phyloP scores from a whole-genome alignment of 1,140 invertebrate genomes.

The Radopholus similis region DNA sequence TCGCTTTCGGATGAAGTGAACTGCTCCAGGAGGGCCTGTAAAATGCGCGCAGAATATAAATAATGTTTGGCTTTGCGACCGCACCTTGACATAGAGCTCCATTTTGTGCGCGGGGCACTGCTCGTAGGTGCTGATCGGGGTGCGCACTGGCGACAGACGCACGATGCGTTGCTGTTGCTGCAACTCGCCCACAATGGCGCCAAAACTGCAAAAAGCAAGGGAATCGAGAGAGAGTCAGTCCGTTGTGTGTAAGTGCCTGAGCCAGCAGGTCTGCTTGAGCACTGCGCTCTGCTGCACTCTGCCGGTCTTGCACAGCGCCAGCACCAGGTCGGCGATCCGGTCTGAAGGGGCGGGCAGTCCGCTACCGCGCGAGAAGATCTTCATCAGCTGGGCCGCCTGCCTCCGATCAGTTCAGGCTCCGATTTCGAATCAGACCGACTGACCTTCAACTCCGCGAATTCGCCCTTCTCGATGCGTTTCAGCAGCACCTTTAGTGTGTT shows the following conservation, averaged over 20 bases:
- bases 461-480: slow-evolving; percentile 24
- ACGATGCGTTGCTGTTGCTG: slow-evolving; percentile 31
- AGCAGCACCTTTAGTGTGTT: slow-evolving; percentile 9
- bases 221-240: background rate
- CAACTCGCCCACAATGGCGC: slow-evolving; percentile 42
- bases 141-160: slow-evolving; percentile 1
- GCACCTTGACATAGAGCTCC: slow-evolving; percentile 4
- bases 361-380: slow-evolving; percentile 31
- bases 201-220: slow-evolving; percentile 46
- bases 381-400: slow-evolving; percentile 33
- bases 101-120: slow-evolving; percentile 48
- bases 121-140: slow-evolving; percentile 20
- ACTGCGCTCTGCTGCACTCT: slow-evolving; percentile 15
- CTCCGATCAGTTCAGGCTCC: slow-evolving; percentile 18
- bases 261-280: slow-evolving; percentile 31
- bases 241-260: no score
- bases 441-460: slow-evolving; percentile 38
- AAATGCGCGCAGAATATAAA: no score
- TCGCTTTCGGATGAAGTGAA: background rate
- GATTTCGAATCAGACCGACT: background rate
- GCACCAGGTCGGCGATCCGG: slow-evolving; percentile 30
- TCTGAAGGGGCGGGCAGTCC: slow-evolving; percentile 40
- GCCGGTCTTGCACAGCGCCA: slow-evolving; percentile 42
- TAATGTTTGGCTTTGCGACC: no score
- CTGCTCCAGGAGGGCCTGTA: background rate